A percentile compares a stretch with the other conserved stretches of the same genome.
Evolutionary conservation across 2,888 invertebrate species (phyloP).

Genomic region (Eupithecia insigniata): DNA sequence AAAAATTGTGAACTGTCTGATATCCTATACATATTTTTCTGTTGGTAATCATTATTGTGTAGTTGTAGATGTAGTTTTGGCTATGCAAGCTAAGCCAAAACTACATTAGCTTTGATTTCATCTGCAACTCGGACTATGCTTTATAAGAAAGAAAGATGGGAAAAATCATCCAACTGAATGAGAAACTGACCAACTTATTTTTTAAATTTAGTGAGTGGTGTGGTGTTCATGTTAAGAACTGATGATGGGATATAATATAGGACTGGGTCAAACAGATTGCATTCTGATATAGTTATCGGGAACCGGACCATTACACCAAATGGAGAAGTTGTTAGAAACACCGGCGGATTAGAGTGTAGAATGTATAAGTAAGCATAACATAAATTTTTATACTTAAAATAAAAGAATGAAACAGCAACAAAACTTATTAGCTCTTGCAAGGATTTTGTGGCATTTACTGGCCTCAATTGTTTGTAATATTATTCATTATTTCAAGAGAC

Average conservation of each 20-base stretch:
- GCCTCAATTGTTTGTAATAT: too few species aligned
- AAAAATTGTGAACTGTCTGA: background rate
- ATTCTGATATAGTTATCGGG: background rate
- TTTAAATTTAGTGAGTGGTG: background rate
- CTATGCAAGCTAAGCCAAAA: too few species aligned
- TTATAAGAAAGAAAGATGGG: too few species aligned
- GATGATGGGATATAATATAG: background rate
- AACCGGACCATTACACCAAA: background rate
- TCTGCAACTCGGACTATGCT: too few species aligned
- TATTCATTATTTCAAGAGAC: slow-evolving; percentile 49
- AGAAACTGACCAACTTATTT: background rate
- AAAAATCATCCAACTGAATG: background rate
- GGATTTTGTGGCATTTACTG: background rate
- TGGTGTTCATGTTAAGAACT: background rate
- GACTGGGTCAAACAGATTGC: background rate
- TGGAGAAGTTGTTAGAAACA: background rate
- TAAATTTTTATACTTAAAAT: background rate
- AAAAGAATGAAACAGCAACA: slow-evolving; percentile 63
- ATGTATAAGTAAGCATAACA: background rate
- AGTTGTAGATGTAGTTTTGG: too few species aligned
- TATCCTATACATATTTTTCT: background rate
- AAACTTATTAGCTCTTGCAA: slow-evolving; percentile 50
- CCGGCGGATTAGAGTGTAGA: background rate
- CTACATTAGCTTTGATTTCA: too few species aligned
- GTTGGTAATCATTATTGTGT: background rate